Conservation (phyloP, 1,140 invertebrate species). For the Parasteatoda tepidariorum region DNA sequence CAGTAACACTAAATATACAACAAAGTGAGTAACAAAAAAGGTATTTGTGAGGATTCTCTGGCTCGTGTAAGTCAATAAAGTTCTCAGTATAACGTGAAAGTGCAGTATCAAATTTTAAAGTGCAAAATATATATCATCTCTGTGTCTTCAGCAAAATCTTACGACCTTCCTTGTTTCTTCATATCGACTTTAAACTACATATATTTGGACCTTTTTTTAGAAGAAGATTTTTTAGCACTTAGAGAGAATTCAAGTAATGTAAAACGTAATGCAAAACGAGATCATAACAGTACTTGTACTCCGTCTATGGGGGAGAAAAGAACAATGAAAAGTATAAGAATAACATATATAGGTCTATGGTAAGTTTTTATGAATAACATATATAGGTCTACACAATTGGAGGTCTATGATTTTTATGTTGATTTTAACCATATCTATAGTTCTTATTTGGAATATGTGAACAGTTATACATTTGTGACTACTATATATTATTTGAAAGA, state of each 20-base stretch:
- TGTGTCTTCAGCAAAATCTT: neutral
- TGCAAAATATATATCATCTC: slow-evolving; percentile 41
- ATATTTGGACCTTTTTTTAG: slow-evolving; percentile 41
- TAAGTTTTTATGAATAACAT: too few relatives aligned
- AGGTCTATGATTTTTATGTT: too few relatives aligned
- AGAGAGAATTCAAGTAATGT: slow-evolving; percentile 77
- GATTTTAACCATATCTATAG: too few relatives aligned
- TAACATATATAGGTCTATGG: too few relatives aligned
- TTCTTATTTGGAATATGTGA: too few relatives aligned
- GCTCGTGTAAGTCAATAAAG: neutral
- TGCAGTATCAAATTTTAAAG: slow-evolving; percentile 44
- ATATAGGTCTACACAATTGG: too few relatives aligned
- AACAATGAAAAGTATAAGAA: too few relatives aligned
- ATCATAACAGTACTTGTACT: slow-evolving; percentile 98
- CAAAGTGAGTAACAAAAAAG: too few relatives aligned
- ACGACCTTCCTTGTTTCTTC: neutral
- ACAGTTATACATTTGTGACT: too few relatives aligned
- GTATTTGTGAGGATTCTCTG: slow-evolving; percentile 3
- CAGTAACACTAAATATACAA: too few relatives aligned
- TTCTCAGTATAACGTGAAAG: neutral
- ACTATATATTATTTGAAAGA: too few relatives aligned
- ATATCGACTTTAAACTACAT: slow-evolving; percentile 17
- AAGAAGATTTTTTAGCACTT: neutral
- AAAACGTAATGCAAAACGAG: slow-evolving; percentile 92
- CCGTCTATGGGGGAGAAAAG: slow-evolving; percentile 76